A percentile compares a stretch with the other conserved stretches of the same genome.
These are phyloP conservation scores for Ornithoptera priamus DNA, from an alignment of 2,888 invertebrate species.

Conservation along the genomic window DNA sequence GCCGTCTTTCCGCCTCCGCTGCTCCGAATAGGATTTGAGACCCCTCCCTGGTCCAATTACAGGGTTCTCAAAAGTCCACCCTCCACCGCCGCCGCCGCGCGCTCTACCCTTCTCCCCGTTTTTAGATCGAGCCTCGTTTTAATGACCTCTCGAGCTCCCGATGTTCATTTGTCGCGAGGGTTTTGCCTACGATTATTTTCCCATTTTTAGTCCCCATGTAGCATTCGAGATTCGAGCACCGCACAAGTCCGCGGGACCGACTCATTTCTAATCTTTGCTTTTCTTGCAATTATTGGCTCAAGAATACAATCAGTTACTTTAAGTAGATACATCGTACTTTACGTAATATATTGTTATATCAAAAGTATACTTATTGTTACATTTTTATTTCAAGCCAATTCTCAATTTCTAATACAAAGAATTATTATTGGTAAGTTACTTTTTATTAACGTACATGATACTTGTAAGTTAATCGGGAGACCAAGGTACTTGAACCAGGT, in stretches of 20 bases:
- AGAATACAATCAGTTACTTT: slow-evolving; percentile 12
- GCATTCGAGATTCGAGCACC: slow-evolving; percentile 55
- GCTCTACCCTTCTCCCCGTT: slow-evolving; percentile 59
- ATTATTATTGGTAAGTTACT: too few species aligned
- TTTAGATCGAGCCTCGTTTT: slow-evolving; percentile 78
- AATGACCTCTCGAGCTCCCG: slow-evolving; percentile 78
- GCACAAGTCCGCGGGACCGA: slow-evolving; percentile 45
- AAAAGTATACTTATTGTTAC: background rate
- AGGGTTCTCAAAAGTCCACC: slow-evolving; percentile 69
- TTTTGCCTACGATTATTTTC: slow-evolving; percentile 73
- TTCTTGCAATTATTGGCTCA: slow-evolving; percentile 39
- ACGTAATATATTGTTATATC: background rate
- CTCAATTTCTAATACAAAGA: background rate
- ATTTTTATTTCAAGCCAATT: too few species aligned
- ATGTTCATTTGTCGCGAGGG: slow-evolving; percentile 79
- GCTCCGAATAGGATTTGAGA: slow-evolving; percentile 76
- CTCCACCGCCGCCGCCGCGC: slow-evolving; percentile 36
- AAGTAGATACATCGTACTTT: background rate
- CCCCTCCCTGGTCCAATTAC: slow-evolving; percentile 79
- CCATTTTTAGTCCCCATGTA: slow-evolving; percentile 56
- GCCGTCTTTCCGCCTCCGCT: slow-evolving; percentile 77
- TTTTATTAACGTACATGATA: too few species aligned
- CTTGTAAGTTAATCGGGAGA: too few species aligned
- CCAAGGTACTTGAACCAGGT: too few species aligned
- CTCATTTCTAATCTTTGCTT: slow-evolving; percentile 34